Evolutionary conservation across 2,113 vertebrate genomes (phyloP).

Genomic region (Bos taurus): ARS-UCD2.0 NC_037335.1:104123001-104123500

Average conservation of each 20-base stretch:
- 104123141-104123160: background rate
- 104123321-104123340: background rate
- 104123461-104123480: background rate
- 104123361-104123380: slow-evolving; percentile 25
- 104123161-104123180: background rate
- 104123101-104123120: background rate
- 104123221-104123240: background rate
- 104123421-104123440: slow-evolving; percentile 7
- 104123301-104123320: background rate
- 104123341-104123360: background rate
- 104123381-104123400: slow-evolving; percentile 43
- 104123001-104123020: fast-evolving
- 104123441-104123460: slow-evolving; percentile 14
- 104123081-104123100: background rate
- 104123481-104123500: background rate
- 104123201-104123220: background rate
- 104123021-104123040: background rate
- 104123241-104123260: background rate
- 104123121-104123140: background rate
- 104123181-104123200: background rate
- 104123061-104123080: background rate
- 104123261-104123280: background rate
- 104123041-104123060: background rate
- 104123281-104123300: background rate
- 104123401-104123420: slow-evolving; percentile 55